phyloP scores from a whole-genome alignment of 2,113 vertebrate species.

The Lasiurus cinereus region DNA sequence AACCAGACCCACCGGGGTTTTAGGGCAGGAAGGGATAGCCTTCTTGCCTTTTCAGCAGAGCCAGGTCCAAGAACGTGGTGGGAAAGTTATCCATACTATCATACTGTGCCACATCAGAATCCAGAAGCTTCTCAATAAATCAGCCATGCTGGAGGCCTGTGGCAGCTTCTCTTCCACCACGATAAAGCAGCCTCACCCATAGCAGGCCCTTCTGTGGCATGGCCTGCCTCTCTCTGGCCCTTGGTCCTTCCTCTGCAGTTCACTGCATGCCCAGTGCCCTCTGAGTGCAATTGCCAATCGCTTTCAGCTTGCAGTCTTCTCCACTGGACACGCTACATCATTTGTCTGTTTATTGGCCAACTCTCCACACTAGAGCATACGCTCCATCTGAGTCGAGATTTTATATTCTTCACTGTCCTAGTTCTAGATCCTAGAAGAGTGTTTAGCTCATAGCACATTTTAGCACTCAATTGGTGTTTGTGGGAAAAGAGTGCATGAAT shows the following conservation, averaged over 20 bases:
- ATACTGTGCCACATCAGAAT: fast-evolving
- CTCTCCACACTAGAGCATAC: not conserved
- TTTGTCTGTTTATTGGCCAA: not conserved
- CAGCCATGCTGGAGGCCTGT: not conserved
- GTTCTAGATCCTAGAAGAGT: not conserved
- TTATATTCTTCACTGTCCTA: not conserved
- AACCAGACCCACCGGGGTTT: not conserved
- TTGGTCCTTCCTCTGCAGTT: not conserved
- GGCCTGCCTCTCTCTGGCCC: not conserved
- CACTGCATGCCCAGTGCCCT: fast-evolving
- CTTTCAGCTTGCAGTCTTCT: not conserved
- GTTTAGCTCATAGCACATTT: not conserved
- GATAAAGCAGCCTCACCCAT: not conserved
- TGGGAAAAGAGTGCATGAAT: not conserved
- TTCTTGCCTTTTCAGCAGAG: not conserved
- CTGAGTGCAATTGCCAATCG: too few species aligned
- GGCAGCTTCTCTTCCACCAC: not conserved
- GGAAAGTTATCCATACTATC: not conserved
- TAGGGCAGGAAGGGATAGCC: not conserved
- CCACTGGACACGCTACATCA: fast-evolving
- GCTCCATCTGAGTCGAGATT: not conserved
- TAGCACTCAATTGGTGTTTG: not conserved
- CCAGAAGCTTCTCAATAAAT: not conserved
- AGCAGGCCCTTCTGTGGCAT: not conserved
- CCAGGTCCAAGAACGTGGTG: not conserved